Conservation (phyloP, 92 coral and sea anemone genomes). For the Micromussa lordhowensis region DNA sequence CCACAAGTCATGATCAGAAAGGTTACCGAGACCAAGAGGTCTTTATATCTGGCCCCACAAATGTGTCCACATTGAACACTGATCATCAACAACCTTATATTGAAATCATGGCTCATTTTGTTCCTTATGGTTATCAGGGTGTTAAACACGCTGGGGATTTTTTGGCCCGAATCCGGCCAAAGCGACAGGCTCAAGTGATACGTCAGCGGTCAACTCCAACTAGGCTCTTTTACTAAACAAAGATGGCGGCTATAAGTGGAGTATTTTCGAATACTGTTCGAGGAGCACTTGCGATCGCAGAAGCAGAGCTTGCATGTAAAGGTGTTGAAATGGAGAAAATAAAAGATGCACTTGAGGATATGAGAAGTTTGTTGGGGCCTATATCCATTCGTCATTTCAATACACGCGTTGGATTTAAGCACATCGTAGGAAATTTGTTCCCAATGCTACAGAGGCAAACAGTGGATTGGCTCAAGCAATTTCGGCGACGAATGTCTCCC, state of each 20-base stretch:
- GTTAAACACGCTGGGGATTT: background rate
- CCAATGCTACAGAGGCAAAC: slow-evolving; percentile 9
- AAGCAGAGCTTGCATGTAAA: background rate
- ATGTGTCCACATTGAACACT: background rate
- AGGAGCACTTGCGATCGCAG: background rate
- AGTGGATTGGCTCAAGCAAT: slow-evolving; percentile 5
- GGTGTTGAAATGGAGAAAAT: background rate
- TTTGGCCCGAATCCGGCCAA: background rate
- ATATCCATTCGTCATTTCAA: slow-evolving; percentile 21
- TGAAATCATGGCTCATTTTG: background rate
- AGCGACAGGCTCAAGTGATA: background rate
- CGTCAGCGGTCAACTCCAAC: slow-evolving; percentile 4
- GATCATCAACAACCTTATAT: background rate
- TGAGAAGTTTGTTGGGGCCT: slow-evolving; percentile 14
- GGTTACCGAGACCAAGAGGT: background rate
- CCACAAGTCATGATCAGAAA: background rate
- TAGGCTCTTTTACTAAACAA: background rate
- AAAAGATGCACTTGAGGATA: slow-evolving; percentile 9
- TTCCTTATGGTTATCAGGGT: background rate
- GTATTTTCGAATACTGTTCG: background rate
- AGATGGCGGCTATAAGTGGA: slow-evolving; percentile 8
- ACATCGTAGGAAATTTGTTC: slow-evolving; percentile 15
- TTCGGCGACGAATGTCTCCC: slow-evolving; percentile 26
- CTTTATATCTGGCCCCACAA: background rate
- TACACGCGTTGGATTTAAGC: slow-evolving; percentile 8